Evolutionary conservation across 2,797 vertebrate genomes (phyloP).

Genomic region (Channa striata): DNA sequence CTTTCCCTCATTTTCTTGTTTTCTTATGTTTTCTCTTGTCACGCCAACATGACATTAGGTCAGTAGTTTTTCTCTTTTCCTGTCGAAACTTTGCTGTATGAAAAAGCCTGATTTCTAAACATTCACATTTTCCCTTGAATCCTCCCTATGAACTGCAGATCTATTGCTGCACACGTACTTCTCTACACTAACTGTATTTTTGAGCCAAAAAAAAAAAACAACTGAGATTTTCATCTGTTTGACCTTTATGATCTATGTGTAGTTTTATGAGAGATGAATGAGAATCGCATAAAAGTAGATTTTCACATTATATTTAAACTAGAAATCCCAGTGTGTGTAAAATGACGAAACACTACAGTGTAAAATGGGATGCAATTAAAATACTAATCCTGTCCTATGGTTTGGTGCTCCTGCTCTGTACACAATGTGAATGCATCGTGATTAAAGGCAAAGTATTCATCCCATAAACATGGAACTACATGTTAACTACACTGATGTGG

Average conservation of each 20-base stretch:
- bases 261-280: not conserved
- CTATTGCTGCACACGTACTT: not conserved
- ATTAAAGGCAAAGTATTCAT: slow-evolving; percentile 67
- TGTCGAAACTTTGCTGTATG: no score
- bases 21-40: not conserved
- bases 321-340: slow-evolving; percentile 8
- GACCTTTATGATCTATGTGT: not conserved
- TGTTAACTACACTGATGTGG: slow-evolving; percentile 68
- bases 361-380: slow-evolving; percentile 42
- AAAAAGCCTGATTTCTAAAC: slow-evolving; percentile 10
- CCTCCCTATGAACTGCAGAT: not conserved
- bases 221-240: not conserved
- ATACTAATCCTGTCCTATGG: slow-evolving; percentile 21
- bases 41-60: not conserved
- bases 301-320: not conserved
- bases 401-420: slow-evolving; percentile 23
- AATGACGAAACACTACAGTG: slow-evolving; percentile 6
- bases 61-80: not conserved
- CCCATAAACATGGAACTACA: slow-evolving; percentile 40
- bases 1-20: not conserved
- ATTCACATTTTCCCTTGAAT: slow-evolving; percentile 10
- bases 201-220: not conserved
- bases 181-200: not conserved
- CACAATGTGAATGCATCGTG: slow-evolving; percentile 45
- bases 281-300: slow-evolving; percentile 3